Evolutionary conservation across 2,888 invertebrate genomes (phyloP), one percentile per base, ranked within the genome.

Genomic region (Octodonta nipae): DNA sequence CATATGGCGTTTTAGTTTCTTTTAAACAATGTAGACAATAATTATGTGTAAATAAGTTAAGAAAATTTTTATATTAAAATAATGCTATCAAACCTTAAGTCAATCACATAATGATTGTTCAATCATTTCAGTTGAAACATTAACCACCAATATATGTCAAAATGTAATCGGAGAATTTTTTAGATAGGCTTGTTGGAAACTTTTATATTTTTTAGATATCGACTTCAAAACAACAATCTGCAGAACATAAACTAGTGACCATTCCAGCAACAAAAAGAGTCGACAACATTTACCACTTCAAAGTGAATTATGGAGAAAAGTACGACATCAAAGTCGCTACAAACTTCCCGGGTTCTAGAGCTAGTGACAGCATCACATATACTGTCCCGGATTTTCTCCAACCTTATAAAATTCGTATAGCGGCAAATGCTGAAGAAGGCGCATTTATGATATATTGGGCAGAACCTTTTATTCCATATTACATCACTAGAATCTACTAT

Each of bases 371-470:
- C 22, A 37, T 50, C 22, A 43, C 43, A 22, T 50, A 43, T 34
- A 40, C 37, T 36, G 47, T 52, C 3, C 54, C 55, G 3, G 39
- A 46, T 32, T 47, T 47, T 36, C 40, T 55, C 36, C 54, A 55
- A 31, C 55, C 55, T 1, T 53, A 46, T 36, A 48, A 46, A 37
- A 43, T 54, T 34, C 38, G 44, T 29, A 36, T 51, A 22, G 47
- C 52, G 13, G 44, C 47, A 14, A 48, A 50, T 25, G 43, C 46
- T 35, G 50, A 50, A 6, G 49, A 50, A 13, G 50, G 45, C 7
- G 48, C 51, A 2, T 55, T 54, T 35, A 30, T 55, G 41, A 45
- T 55, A 36, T 55, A 53, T 38, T 55, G 55, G 55, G 37, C 46
- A 11, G 54, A 54, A 28, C 53, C 53, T 2, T 52, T 41, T 35